These are phyloP conservation scores for Drosophila lini DNA, from an alignment of 1,140 invertebrate species.

Conservation along the genomic window DNA sequence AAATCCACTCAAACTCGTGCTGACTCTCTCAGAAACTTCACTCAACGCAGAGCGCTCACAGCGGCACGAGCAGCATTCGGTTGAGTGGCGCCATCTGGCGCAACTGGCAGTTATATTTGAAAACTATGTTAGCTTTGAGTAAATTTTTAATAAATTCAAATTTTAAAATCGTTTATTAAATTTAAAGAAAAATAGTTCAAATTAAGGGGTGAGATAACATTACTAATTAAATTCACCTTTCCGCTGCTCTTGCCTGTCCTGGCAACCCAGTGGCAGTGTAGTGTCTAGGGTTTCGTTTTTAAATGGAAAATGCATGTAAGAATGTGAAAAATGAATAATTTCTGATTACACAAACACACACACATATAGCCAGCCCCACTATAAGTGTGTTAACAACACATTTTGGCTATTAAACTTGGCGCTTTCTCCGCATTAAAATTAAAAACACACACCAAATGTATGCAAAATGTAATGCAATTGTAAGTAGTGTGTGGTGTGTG, in stretches of 20 bases:
- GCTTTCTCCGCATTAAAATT: constrained; percentile 48
- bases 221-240: not conserved
- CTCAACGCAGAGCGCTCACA: constrained; percentile 28
- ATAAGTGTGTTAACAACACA: constrained; percentile 52
- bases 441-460: constrained; percentile 50
- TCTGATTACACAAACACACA: constrained; percentile 20
- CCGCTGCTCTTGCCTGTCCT: too few species aligned
- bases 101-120: constrained; percentile 15
- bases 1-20: constrained; percentile 5
- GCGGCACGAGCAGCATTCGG: not conserved
- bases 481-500: constrained; percentile 32
- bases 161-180: not conserved
- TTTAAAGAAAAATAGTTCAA: not conserved
- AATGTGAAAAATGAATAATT: constrained; percentile 46
- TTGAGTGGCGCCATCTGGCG: constrained; percentile 9
- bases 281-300: constrained; percentile 4
- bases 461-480: constrained; percentile 68
- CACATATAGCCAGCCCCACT: not conserved
- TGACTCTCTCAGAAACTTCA: constrained; percentile 18
- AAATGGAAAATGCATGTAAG: constrained; percentile 68
- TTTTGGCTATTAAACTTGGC: constrained; percentile 59
- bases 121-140: constrained; percentile 9
- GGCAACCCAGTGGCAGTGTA: constrained; percentile 4
- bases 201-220: not conserved
- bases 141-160: not conserved